A percentile compares a stretch with the other conserved stretches of the same genome.
phyloP scores from a whole-genome alignment of 2,888 invertebrate species.

The Conops quadrifasciatus region DNA sequence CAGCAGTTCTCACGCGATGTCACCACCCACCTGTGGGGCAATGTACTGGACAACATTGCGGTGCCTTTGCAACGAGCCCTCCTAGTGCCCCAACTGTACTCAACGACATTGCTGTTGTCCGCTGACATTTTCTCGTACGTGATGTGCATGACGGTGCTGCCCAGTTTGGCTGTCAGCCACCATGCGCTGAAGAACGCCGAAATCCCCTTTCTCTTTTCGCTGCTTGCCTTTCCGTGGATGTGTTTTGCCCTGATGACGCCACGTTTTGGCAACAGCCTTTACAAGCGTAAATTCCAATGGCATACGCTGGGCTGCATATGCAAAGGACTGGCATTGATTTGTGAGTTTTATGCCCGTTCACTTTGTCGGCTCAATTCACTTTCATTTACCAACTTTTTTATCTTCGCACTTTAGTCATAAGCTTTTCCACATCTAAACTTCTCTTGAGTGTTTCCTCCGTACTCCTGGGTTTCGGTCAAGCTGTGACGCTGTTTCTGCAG shows the following conservation, averaged over 20 bases:
- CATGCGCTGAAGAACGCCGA: slow-evolving; percentile 64
- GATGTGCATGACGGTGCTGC: slow-evolving; percentile 63
- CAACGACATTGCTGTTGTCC: slow-evolving; percentile 61
- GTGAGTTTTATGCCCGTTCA: slow-evolving; percentile 50
- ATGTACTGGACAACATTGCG: slow-evolving; percentile 57
- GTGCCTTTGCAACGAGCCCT: slow-evolving; percentile 59
- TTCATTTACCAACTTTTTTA: not conserved
- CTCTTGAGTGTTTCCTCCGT: slow-evolving; percentile 63
- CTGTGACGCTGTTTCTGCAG: slow-evolving; percentile 62
- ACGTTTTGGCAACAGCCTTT: slow-evolving; percentile 59
- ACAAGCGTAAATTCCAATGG: slow-evolving; percentile 61
- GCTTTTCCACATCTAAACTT: slow-evolving; percentile 63
- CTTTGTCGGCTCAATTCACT: not conserved
- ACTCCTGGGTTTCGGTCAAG: slow-evolving; percentile 62
- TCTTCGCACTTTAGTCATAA: slow-evolving; percentile 54
- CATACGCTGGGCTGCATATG: slow-evolving; percentile 61
- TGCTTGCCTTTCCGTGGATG: slow-evolving; percentile 66
- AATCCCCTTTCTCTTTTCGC: slow-evolving; percentile 63
- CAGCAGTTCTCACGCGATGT: slow-evolving; percentile 59
- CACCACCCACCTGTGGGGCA: slow-evolving; percentile 57
- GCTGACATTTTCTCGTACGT: slow-evolving; percentile 64
- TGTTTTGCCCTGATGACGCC: slow-evolving; percentile 65
- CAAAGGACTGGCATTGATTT: slow-evolving; percentile 60
- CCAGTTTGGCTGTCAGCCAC: slow-evolving; percentile 60
- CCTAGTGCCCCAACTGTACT: slow-evolving; percentile 60